Evolutionary conservation across 2,888 invertebrate genomes (phyloP).

Genomic region (Drosophila percnosoma): DNA sequence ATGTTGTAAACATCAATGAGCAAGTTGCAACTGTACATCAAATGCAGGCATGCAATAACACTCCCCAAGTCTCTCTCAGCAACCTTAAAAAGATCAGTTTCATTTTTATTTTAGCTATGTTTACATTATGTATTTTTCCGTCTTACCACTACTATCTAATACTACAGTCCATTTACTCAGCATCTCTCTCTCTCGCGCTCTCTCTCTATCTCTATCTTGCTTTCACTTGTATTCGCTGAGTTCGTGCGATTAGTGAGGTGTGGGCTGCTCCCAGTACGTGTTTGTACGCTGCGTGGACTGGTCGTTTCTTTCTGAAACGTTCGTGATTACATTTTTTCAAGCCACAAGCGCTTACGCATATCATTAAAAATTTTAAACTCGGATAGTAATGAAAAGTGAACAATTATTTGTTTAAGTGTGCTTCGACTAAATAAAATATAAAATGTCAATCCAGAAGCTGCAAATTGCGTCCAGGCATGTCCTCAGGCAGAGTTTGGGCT

Average conservation of each 20-base stretch:
- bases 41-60: background rate
- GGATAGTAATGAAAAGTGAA: conserved; percentile 20
- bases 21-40: background rate
- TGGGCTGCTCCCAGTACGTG: conserved; percentile 16
- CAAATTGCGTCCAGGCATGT: conserved; percentile 41
- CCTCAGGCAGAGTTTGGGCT: conserved; percentile 29
- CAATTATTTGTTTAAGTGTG: background rate
- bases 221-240: background rate
- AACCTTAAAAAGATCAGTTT: background rate
- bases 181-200: too few species aligned
- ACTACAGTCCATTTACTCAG: too few species aligned
- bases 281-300: conserved; percentile 9
- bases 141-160: too few species aligned
- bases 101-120: background rate
- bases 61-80: background rate
- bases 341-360: background rate
- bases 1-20: too few species aligned
- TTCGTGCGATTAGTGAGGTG: background rate
- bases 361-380: background rate
- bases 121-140: too few species aligned
- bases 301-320: conserved; percentile 14
- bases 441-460: conserved; percentile 50
- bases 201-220: background rate
- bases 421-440: background rate
- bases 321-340: background rate